Evolutionary conservation across 2,797 vertebrate species (phyloP).

Genomic region (Dicrostonyx torquatus): DNA sequence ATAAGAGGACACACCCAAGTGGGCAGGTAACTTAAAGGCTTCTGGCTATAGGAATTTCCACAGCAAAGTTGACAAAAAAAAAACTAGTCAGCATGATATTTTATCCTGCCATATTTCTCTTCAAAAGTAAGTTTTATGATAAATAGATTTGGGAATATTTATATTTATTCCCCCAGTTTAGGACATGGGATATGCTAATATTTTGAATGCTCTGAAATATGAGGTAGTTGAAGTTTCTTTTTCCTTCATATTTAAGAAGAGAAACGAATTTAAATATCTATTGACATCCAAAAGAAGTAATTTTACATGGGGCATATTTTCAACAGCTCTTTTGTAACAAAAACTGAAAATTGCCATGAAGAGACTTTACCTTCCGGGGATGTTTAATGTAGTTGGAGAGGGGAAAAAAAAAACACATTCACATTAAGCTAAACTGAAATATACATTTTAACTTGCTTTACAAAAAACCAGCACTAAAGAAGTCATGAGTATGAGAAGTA

Average conservation of each 20-base stretch:
- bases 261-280: neutral
- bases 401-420: conserved; percentile 9
- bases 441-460: conserved; percentile 33
- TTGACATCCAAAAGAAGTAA: neutral
- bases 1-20: too few species aligned
- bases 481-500: neutral
- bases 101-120: too few species aligned
- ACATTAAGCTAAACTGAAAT: conserved; percentile 46
- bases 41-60: too few species aligned
- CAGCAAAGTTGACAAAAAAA: too few species aligned
- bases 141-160: neutral
- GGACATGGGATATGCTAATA: neutral
- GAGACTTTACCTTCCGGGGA: neutral
- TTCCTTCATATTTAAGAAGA: neutral
- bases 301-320: neutral
- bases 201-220: conserved; percentile 6
- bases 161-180: neutral
- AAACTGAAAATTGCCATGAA: neutral
- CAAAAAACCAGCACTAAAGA: conserved; percentile 22
- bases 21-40: too few species aligned
- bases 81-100: neutral
- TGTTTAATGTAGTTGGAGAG: conserved; percentile 29
- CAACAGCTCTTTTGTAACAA: neutral
- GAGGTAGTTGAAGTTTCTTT: neutral
- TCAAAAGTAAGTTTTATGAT: neutral